Evolutionary conservation across 1,140 invertebrate genomes (phyloP).

Genomic region (Habropoda laboriosa): DNA sequence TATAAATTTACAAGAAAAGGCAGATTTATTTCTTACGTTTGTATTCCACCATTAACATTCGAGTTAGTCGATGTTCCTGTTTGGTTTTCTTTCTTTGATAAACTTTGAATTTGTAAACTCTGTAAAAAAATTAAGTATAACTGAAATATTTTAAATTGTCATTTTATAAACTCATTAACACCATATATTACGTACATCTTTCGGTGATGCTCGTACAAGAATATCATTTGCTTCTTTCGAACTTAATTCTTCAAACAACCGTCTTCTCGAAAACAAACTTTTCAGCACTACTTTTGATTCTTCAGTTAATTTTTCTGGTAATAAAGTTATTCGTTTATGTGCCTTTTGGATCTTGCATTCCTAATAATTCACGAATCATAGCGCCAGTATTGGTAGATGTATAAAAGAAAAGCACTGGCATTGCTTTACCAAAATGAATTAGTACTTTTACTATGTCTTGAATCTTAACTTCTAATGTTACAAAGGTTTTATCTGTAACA

Average conservation of each 20-base stretch:
- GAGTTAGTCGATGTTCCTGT: conserved; percentile 37
- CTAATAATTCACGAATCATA: conserved; percentile 86
- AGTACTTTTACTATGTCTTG: conserved; percentile 88
- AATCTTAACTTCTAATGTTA: conserved; percentile 84
- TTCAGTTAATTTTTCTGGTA: conserved; percentile 87
- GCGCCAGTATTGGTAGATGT: conserved; percentile 85
- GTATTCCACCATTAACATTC: conserved; percentile 64
- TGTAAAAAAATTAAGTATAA: conserved; percentile 34
- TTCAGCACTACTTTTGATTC: conserved; percentile 86
- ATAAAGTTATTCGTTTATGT: conserved; percentile 89
- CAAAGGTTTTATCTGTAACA: conserved; percentile 76
- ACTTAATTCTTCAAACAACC: conserved; percentile 86
- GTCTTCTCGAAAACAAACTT: conserved; percentile 83
- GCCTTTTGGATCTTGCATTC: conserved; percentile 82
- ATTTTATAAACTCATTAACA: background rate
- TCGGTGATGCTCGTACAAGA: conserved; percentile 88
- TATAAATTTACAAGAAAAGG: background rate
- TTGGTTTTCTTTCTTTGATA: conserved; percentile 55
- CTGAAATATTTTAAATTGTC: conserved; percentile 9
- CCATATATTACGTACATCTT: conserved; percentile 77
- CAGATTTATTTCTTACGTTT: conserved; percentile 69
- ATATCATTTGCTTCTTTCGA: conserved; percentile 91
- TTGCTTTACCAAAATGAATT: conserved; percentile 87
- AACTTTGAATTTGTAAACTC: conserved; percentile 56
- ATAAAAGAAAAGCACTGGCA: conserved; percentile 91